Conservation (phyloP, 1,140 invertebrate genomes). For the Nylanderia fulva region DNA sequence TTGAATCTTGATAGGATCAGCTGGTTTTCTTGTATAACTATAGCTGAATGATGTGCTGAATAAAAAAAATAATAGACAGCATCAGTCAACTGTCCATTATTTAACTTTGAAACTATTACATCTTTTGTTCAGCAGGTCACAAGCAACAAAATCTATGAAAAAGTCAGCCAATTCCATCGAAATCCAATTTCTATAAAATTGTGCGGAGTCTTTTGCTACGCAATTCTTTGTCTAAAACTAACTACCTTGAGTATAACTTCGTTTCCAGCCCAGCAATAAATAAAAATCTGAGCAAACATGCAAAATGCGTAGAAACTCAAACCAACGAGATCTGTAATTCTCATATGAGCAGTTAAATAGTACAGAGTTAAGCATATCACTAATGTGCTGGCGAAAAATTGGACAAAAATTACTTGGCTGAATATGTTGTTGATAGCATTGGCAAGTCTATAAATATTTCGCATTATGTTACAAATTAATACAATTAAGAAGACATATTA, state of each 20-base stretch:
- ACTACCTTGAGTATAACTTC: conserved; percentile 64
- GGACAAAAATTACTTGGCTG: not conserved
- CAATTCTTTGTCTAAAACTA: not conserved
- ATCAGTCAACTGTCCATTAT: too few species aligned
- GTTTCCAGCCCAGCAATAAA: conserved; percentile 73
- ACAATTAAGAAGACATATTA: not conserved
- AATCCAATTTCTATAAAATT: too few species aligned
- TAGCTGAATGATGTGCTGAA: too few species aligned
- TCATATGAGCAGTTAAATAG: not conserved
- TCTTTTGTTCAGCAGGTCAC: too few species aligned
- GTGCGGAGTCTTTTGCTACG: too few species aligned
- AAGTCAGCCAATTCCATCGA: too few species aligned
- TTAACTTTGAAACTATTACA: too few species aligned
- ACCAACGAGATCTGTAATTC: not conserved
- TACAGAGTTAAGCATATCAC: not conserved
- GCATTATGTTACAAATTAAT: not conserved
- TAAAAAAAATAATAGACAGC: too few species aligned
- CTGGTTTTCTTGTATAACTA: too few species aligned
- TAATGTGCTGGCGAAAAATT: not conserved
- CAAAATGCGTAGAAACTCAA: conserved; percentile 47
- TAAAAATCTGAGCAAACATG: conserved; percentile 68
- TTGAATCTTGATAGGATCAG: too few species aligned
- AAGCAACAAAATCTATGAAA: too few species aligned
- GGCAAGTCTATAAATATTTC: not conserved
- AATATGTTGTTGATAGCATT: not conserved